Percentiles rank a stretch among this genome's conserved stretches.
These are phyloP conservation scores for Lordiphosa clarofinis DNA, from an alignment of 1,140 invertebrate genomes.

Conservation along the genomic window DNA sequence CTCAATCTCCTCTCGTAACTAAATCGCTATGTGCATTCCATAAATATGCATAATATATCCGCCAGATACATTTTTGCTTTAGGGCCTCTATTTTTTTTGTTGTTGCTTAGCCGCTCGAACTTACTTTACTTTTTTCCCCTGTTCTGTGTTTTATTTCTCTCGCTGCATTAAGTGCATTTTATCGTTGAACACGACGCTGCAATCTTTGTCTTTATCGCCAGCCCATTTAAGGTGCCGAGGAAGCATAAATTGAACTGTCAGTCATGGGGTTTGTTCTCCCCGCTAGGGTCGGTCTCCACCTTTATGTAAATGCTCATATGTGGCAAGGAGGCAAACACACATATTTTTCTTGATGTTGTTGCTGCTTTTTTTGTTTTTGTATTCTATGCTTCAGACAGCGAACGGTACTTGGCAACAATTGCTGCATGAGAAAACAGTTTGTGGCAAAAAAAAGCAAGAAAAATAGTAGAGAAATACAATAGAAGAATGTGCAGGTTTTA, in stretches of 20 bases:
- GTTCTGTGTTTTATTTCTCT: slow-evolving; percentile 22
- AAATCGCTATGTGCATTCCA: slow-evolving; percentile 48
- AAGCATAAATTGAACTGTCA: slow-evolving; percentile 77
- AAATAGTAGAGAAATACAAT: slow-evolving; percentile 25
- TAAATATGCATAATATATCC: slow-evolving; percentile 60
- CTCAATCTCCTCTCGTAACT: slow-evolving; percentile 21
- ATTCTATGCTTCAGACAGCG: slow-evolving; percentile 29
- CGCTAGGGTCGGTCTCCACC: slow-evolving; percentile 8
- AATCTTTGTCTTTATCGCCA: slow-evolving; percentile 72
- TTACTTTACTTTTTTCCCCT: slow-evolving; percentile 1
- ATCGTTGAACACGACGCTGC: slow-evolving; percentile 67
- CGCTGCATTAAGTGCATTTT: slow-evolving; percentile 72
- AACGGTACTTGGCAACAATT: slow-evolving; percentile 73
- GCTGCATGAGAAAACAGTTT: slow-evolving; percentile 66
- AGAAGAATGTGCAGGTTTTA: slow-evolving; percentile 31
- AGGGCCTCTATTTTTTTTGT: slow-evolving; percentile 21
- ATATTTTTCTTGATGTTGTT: slow-evolving; percentile 1
- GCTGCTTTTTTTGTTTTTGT: slow-evolving; percentile 2
- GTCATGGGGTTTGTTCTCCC: slow-evolving; percentile 33
- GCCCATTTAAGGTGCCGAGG: slow-evolving; percentile 57
- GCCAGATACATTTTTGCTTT: slow-evolving; percentile 55
- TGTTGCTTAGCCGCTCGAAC: slow-evolving; percentile 36
- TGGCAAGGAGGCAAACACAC: slow-evolving; percentile 6
- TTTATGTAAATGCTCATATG: slow-evolving; percentile 48
- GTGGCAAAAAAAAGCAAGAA: slow-evolving; percentile 45